Evolutionary conservation across 30 jellyfish, hydroid and myxozoan genomes (phyloP).

Genomic region (Chironex yamaguchii): DNA sequence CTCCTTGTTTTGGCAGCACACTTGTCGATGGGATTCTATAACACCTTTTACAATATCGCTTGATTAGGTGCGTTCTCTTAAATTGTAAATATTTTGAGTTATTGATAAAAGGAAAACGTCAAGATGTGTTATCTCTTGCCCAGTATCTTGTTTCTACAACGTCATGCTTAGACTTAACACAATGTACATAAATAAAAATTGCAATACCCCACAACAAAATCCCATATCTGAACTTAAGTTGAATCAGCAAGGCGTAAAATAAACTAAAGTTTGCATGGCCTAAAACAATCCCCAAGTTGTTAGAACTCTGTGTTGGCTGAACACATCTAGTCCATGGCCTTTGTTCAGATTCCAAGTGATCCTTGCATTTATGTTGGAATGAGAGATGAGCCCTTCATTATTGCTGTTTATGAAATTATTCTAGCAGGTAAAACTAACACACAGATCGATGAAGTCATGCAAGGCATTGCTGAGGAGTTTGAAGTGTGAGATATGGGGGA

Average conservation of each 20-base stretch:
- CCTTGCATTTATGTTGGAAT: neutral
- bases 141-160: no score
- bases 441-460: neutral
- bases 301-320: conserved; percentile 20
- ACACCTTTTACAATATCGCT: no score
- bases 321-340: neutral
- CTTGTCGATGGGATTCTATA: no score
- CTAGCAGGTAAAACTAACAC: conserved; percentile 29
- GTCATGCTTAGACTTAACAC: no score
- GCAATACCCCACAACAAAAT: conserved; percentile 18
- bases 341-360: neutral
- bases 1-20: no score
- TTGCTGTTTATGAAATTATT: conserved; percentile 65
- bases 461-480: conserved; percentile 23
- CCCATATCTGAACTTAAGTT: conserved; percentile 26
- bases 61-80: no score
- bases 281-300: conserved; percentile 45
- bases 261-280: conserved; percentile 30
- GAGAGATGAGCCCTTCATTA: conserved; percentile 14
- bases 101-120: no score
- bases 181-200: no score
- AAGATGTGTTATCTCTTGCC: no score
- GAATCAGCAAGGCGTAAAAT: conserved; percentile 42
- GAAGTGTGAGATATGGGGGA: conserved; percentile 57
- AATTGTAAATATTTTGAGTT: no score